Conservation (phyloP, 2,888 invertebrate genomes). For the Oscheius myriophilus region DNA sequence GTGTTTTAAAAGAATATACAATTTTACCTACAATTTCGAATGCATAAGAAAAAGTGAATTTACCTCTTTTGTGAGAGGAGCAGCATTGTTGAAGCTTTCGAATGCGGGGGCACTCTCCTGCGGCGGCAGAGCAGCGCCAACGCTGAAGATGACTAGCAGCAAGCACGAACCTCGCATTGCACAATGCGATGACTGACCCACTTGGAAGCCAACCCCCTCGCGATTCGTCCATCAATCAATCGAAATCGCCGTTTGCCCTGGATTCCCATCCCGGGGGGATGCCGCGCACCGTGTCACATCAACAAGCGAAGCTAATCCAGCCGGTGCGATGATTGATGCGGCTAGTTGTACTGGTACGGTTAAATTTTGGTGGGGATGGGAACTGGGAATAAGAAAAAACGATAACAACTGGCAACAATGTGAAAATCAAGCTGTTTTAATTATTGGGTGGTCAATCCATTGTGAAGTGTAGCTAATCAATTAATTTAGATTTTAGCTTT, state of each 20-base stretch:
- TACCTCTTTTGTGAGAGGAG: conserved; percentile 14
- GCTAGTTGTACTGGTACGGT: too few relatives aligned
- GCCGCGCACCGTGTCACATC: conserved; percentile 18
- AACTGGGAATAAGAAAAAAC: too few relatives aligned
- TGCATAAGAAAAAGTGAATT: not conserved
- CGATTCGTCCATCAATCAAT: conserved; percentile 32
- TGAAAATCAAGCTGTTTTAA: too few relatives aligned
- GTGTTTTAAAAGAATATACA: not conserved
- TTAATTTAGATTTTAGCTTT: too few relatives aligned
- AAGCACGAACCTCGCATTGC: conserved; percentile 28
- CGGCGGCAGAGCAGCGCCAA: conserved; percentile 17
- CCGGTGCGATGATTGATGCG: too few relatives aligned
- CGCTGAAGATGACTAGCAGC: conserved; percentile 25
- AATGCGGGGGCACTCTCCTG: conserved; percentile 23
- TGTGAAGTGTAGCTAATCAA: too few relatives aligned
- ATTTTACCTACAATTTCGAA: not conserved
- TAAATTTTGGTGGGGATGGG: too few relatives aligned
- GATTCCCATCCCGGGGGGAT: conserved; percentile 22
- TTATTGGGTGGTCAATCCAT: too few relatives aligned
- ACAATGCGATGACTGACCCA: conserved; percentile 31
- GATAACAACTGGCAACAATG: too few relatives aligned
- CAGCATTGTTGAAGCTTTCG: conserved; percentile 27
- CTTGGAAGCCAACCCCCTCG: conserved; percentile 24
- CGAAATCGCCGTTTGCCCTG: conserved; percentile 33
- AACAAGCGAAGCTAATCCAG: conserved; percentile 11